These are phyloP conservation scores for Ophion ventricosus DNA, from an alignment of 2,888 invertebrate genomes.

Conservation along the genomic window DNA sequence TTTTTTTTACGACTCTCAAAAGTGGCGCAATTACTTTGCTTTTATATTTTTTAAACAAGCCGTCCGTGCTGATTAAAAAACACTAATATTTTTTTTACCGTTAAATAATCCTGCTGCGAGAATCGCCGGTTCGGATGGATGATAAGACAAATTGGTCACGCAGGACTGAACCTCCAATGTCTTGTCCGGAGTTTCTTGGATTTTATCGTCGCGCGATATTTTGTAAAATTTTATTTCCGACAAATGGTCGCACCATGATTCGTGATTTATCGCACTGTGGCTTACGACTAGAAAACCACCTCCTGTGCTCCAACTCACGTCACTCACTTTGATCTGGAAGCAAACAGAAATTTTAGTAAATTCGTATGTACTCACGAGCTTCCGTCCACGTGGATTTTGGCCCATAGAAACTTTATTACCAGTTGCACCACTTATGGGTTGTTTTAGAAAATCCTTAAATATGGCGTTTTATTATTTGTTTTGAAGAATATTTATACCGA, in stretches of 20 bases:
- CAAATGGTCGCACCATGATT: conserved; percentile 80
- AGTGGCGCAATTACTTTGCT: background rate
- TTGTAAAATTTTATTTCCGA: conserved; percentile 79
- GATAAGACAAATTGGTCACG: conserved; percentile 83
- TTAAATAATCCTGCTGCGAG: conserved; percentile 83
- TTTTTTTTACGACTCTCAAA: background rate
- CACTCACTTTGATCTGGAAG: conserved; percentile 79
- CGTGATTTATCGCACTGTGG: conserved; percentile 75
- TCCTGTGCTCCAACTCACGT: conserved; percentile 78
- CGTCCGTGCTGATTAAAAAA: background rate
- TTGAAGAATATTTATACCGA: no score
- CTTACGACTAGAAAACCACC: conserved; percentile 79
- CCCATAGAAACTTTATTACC: no score
- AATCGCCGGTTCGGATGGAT: conserved; percentile 84
- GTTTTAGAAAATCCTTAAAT: no score
- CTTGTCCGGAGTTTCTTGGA: conserved; percentile 72
- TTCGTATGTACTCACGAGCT: background rate
- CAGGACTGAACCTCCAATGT: conserved; percentile 81
- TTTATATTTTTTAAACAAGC: background rate
- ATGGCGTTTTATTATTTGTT: no score
- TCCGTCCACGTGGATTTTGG: no score
- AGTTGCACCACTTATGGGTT: no score
- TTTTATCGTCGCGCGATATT: conserved; percentile 74
- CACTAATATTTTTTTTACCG: conserved; percentile 70
- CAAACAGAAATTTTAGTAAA: conserved; percentile 16